Percentiles rank a stretch among this genome's conserved stretches.
Evolutionary conservation across 1,140 invertebrate genomes (phyloP).

Genomic region (Zaprionus ornatus): DNA sequence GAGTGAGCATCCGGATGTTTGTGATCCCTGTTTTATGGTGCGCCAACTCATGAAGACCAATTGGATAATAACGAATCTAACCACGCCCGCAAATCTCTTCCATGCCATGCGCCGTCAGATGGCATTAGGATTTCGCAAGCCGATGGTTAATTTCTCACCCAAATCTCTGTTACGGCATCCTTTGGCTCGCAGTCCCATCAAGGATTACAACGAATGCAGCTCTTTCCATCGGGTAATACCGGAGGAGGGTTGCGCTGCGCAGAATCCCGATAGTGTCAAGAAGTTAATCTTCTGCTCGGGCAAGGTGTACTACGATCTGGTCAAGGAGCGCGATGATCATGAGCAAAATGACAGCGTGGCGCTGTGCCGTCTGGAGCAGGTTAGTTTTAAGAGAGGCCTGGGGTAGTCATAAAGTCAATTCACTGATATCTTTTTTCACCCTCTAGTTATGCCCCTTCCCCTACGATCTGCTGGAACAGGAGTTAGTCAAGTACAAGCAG

Average conservation of each 20-base stretch:
- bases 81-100: slow-evolving; percentile 98
- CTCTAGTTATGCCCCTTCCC: slow-evolving; percentile 97
- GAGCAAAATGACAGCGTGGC: slow-evolving; percentile 93
- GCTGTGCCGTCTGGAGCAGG: slow-evolving; percentile 95
- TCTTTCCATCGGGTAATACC: slow-evolving; percentile 92
- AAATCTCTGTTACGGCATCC: slow-evolving; percentile 98
- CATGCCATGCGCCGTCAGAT: slow-evolving; percentile 98
- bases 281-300: slow-evolving; percentile 97
- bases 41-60: slow-evolving; percentile 98
- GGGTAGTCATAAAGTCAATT: neutral
- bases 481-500: slow-evolving; percentile 95
- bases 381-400: slow-evolving; percentile 69
- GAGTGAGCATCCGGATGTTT: slow-evolving; percentile 95
- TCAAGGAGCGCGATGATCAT: slow-evolving; percentile 92
- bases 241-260: slow-evolving; percentile 88
- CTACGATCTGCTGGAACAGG: slow-evolving; percentile 95
- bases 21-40: slow-evolving; percentile 93
- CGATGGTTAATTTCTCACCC: slow-evolving; percentile 98
- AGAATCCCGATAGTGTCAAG: slow-evolving; percentile 90
- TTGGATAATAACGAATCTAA: slow-evolving; percentile 98
- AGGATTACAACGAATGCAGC: slow-evolving; percentile 94
- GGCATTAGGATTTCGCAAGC: slow-evolving; percentile 97
- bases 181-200: slow-evolving; percentile 96
- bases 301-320: slow-evolving; percentile 98
- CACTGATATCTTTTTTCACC: neutral